phyloP scores from a whole-genome alignment of 2,797 vertebrate species.

The Macrochelys suwanniensis region DNA sequence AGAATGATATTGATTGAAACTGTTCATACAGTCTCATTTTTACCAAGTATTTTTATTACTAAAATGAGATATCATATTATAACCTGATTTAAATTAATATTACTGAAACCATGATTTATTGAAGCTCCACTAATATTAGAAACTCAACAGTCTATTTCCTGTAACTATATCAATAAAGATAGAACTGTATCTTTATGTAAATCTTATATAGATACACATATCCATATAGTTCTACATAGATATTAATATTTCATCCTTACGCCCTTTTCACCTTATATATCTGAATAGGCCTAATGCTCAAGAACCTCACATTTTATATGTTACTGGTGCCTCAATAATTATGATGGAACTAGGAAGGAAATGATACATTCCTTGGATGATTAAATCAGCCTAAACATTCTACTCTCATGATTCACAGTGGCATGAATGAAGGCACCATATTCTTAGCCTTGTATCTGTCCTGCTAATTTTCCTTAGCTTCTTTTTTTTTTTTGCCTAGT shows the following conservation, averaged over 20 bases:
- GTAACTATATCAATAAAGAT: accelerated
- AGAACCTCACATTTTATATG: conserved; percentile 39
- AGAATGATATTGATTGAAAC: accelerated
- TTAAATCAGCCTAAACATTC: conserved; percentile 71
- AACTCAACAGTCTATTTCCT: background rate
- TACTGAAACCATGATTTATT: background rate
- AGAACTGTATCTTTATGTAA: background rate
- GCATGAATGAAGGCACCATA: conserved; percentile 61
- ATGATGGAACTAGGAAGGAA: conserved; percentile 60
- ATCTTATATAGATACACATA: background rate
- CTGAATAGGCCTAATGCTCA: conserved; percentile 16
- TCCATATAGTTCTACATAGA: background rate
- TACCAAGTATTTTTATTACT: background rate
- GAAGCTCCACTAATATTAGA: background rate
- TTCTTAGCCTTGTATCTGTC: conserved; percentile 49
- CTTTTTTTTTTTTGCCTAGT: conserved; percentile 28
- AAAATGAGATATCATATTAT: background rate
- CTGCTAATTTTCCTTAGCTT: conserved; percentile 67
- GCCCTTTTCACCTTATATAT: conserved; percentile 12
- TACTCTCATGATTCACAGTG: conserved; percentile 49
- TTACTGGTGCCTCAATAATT: conserved; percentile 55
- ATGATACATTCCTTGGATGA: background rate
- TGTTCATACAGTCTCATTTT: background rate
- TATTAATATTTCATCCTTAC: background rate
- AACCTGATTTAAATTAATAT: background rate